phyloP scores from a whole-genome alignment of 2,888 invertebrate genomes.

The Pammene aurita region DNA sequence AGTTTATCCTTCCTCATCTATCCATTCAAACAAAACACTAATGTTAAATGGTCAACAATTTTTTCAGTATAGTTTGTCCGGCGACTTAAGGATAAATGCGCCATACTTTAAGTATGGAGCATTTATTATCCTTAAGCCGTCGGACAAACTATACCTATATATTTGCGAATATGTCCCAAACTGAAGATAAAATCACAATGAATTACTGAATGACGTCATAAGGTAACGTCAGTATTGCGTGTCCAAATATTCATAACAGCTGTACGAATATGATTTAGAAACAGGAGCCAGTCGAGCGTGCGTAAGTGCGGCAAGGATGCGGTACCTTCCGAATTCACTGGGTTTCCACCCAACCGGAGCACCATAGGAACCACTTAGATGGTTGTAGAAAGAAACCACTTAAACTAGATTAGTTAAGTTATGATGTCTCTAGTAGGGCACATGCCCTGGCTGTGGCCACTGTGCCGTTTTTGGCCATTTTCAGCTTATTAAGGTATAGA shows the following conservation, averaged over 20 bases:
- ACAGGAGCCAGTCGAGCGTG: conserved; percentile 18
- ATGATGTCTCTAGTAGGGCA: not conserved
- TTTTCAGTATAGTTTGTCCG: no score
- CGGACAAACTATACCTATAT: no score
- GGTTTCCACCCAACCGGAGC: conserved; percentile 30
- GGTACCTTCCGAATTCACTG: conserved; percentile 38
- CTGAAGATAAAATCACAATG: conserved; percentile 16
- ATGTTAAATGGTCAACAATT: no score
- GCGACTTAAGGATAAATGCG: no score
- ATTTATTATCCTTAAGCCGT: no score
- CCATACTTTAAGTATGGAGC: no score
- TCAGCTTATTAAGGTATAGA: no score
- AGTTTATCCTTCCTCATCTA: no score
- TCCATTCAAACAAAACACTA: no score
- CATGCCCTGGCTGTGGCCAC: no score
- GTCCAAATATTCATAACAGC: conserved; percentile 36
- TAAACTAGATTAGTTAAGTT: conserved; percentile 5
- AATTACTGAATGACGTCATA: conserved; percentile 18
- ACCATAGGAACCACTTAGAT: conserved; percentile 15
- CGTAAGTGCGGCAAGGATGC: conserved; percentile 35
- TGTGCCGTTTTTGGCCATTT: no score
- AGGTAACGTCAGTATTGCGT: conserved; percentile 31
- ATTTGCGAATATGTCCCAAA: not conserved
- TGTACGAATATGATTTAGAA: conserved; percentile 31
- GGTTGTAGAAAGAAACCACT: not conserved